phyloP scores from a whole-genome alignment of 2,113 vertebrate species.

The Aramus guarauna region DNA sequence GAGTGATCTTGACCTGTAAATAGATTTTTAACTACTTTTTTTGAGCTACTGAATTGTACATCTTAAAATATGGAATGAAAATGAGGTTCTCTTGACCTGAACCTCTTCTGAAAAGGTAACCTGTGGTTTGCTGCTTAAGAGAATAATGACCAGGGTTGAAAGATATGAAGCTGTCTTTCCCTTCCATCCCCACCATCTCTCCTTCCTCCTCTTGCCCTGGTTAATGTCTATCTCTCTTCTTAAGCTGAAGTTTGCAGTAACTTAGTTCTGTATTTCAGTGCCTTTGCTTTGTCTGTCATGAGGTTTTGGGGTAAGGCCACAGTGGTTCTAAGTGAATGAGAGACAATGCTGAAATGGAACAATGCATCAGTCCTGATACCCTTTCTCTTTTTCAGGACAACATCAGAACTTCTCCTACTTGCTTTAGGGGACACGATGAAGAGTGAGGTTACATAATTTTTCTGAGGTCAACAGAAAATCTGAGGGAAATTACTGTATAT shows the following conservation, averaged over 20 bases:
- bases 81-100: neutral
- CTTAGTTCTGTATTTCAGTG: neutral
- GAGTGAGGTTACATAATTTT: neutral
- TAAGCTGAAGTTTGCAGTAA: neutral
- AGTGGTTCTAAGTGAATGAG: neutral
- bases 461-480: neutral
- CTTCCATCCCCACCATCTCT: neutral
- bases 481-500: neutral
- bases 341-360: neutral
- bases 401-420: neutral
- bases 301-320: neutral
- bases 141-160: neutral
- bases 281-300: neutral
- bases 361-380: neutral
- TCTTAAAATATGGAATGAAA: neutral
- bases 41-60: neutral
- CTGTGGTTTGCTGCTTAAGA: neutral
- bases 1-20: neutral
- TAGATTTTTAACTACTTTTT: neutral
- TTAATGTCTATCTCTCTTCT: neutral
- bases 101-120: neutral
- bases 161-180: neutral
- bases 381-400: neutral
- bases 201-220: neutral
- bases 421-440: neutral